Conservation (phyloP, 2,797 vertebrate genomes). For the Stomatorhinus walkeri region DNA sequence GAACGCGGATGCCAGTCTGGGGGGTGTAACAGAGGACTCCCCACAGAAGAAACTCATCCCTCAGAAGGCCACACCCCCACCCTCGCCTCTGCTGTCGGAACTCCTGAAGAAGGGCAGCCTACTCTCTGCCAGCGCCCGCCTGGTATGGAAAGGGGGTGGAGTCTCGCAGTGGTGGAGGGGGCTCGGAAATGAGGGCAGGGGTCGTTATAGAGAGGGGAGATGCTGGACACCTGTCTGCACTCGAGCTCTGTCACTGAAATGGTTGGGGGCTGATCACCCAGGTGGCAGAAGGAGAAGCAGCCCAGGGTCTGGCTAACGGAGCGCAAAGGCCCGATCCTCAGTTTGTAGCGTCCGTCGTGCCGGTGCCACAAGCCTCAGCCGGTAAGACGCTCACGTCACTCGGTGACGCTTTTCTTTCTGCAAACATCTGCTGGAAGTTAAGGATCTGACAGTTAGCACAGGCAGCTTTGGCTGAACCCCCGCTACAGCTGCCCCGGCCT, state of each 20-base stretch:
- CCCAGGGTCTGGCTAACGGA: conserved; percentile 57
- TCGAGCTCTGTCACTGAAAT: neutral
- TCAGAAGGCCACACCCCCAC: conserved; percentile 92
- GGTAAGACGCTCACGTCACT: conserved; percentile 55
- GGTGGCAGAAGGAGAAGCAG: conserved; percentile 61
- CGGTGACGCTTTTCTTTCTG: neutral
- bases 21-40: conserved; percentile 81
- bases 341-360: conserved; percentile 57
- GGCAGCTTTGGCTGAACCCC: neutral
- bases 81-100: conserved; percentile 94
- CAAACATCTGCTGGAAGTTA: neutral
- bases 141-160: conserved; percentile 46
- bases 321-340: conserved; percentile 45
- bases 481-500: neutral
- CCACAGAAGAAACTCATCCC: conserved; percentile 89
- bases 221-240: neutral
- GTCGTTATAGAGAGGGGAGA: neutral
- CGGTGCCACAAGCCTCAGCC: conserved; percentile 74
- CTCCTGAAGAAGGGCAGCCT: conserved; percentile 97
- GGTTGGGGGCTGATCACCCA: conserved; percentile 25
- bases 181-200: neutral
- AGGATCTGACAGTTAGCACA: neutral
- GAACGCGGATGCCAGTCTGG: conserved; percentile 73
- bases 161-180: neutral
- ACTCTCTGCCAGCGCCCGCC: conserved; percentile 81